These are phyloP conservation scores for Blomia tropicalis DNA, from an alignment of 2,888 invertebrate genomes.

Conservation along the genomic window DNA sequence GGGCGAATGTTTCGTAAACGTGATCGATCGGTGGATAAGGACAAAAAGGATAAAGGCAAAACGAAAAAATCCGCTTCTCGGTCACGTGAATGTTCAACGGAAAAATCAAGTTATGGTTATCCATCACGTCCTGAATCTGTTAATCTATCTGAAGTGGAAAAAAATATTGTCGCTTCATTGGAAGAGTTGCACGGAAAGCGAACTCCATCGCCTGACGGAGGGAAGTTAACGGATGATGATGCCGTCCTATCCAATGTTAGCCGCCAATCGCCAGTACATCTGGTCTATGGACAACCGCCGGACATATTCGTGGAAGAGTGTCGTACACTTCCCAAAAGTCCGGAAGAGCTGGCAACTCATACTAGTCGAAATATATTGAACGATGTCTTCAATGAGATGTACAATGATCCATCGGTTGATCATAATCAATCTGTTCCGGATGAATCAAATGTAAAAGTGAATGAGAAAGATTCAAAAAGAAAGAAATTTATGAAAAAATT, in stretches of 20 bases:
- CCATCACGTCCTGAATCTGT: background rate
- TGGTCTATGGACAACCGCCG: slow-evolving; percentile 5
- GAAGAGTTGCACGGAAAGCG: background rate
- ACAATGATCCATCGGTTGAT: background rate
- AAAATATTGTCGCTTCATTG: background rate
- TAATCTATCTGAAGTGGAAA: background rate
- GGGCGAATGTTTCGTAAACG: background rate
- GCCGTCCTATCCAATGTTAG: background rate
- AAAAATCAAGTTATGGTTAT: background rate
- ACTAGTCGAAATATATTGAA: background rate
- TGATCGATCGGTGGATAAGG: slow-evolving; percentile 3
- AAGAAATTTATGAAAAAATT: background rate
- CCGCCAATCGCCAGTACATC: background rate
- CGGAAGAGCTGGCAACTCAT: background rate
- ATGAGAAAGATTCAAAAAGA: background rate
- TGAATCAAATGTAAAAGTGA: background rate
- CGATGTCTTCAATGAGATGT: slow-evolving; percentile 6
- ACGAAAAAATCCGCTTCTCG: background rate
- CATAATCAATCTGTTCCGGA: background rate
- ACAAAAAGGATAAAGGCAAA: background rate
- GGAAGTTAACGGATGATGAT: background rate
- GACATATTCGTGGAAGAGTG: background rate
- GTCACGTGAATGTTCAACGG: slow-evolving; percentile 5
- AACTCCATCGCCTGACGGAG: background rate
- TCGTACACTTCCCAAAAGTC: background rate